Evolutionary conservation across 2,797 vertebrate species (phyloP).

Genomic region (Miichthys miiuy): DNA sequence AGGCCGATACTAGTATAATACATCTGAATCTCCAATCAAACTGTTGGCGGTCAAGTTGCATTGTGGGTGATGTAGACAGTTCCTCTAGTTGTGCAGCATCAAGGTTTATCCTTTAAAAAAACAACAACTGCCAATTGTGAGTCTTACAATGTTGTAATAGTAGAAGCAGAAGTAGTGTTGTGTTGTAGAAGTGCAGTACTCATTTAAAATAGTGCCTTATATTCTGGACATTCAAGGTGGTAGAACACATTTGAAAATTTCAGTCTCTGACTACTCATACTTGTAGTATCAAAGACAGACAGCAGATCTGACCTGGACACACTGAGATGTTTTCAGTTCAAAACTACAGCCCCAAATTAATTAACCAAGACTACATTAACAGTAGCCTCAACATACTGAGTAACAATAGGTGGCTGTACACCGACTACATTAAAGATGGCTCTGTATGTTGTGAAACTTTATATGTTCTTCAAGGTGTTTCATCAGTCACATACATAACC

Average conservation of each 20-base stretch:
- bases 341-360: background rate
- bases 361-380: background rate
- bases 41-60: background rate
- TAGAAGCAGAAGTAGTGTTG: too few species aligned
- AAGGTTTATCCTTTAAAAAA: background rate
- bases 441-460: background rate
- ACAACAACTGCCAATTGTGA: too few species aligned
- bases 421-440: background rate
- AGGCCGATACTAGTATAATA: background rate
- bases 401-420: background rate
- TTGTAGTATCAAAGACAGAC: background rate
- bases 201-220: background rate
- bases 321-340: background rate
- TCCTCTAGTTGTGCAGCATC: background rate
- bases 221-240: background rate
- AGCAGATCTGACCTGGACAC: background rate
- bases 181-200: background rate
- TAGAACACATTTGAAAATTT: background rate
- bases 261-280: background rate
- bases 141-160: background rate
- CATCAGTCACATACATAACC: background rate
- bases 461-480: background rate
- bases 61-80: background rate
- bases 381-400: background rate
- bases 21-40: background rate